phyloP scores from a whole-genome alignment of 1,140 invertebrate species.

The Drosophila takahashii region DNA sequence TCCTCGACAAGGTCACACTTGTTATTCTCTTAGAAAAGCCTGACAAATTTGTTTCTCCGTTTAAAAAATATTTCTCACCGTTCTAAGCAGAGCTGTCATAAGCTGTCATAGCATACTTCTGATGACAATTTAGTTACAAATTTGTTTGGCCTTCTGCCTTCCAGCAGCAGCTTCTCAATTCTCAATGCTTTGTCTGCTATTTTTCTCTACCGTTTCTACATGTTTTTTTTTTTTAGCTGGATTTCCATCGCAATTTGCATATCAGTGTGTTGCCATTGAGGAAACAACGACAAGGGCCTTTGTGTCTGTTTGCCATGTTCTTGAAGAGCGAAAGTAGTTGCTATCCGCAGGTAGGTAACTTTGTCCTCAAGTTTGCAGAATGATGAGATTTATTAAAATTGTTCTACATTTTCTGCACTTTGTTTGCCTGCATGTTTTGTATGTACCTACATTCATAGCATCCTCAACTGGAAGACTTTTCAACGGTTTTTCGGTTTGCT shows the following conservation, averaged over 20 bases:
- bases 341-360: slow-evolving; percentile 43
- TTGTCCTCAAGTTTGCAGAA: slow-evolving; percentile 31
- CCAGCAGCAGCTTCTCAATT: slow-evolving; percentile 11
- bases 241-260: slow-evolving; percentile 71
- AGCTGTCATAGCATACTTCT: slow-evolving; percentile 61
- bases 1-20: too few relatives aligned
- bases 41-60: too few relatives aligned
- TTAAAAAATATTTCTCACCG: too few relatives aligned
- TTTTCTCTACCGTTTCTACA: slow-evolving; percentile 11
- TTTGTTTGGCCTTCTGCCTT: slow-evolving; percentile 59
- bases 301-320: slow-evolving; percentile 41
- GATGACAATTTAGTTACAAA: slow-evolving; percentile 69
- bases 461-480: slow-evolving; percentile 10
- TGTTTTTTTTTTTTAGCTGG: slow-evolving; percentile 13
- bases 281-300: slow-evolving; percentile 39
- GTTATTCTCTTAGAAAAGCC: too few relatives aligned
- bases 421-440: slow-evolving; percentile 32
- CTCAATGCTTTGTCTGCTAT: slow-evolving; percentile 21
- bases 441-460: not conserved
- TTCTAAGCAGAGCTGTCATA: too few relatives aligned
- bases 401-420: slow-evolving; percentile 36
- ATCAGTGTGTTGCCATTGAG: slow-evolving; percentile 67
- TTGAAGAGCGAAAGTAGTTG: slow-evolving; percentile 38
- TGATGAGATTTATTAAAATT: slow-evolving; percentile 54
- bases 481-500: not conserved